A percentile compares a stretch with the other conserved stretches of the same genome.
phyloP scores from a whole-genome alignment of 2,113 vertebrate species.

The Rattus rattus region DNA sequence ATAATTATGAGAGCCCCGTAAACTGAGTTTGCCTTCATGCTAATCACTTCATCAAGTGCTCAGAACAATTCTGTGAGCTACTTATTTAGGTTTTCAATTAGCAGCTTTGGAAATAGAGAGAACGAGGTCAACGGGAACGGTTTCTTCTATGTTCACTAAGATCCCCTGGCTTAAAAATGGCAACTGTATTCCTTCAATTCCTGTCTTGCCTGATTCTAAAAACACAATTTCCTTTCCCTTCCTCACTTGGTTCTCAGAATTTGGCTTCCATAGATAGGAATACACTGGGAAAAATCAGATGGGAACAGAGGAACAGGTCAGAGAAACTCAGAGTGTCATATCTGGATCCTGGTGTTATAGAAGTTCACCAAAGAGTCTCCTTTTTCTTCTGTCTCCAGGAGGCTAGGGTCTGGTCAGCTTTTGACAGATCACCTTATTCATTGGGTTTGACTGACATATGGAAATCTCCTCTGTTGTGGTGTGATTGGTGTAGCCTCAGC shows the following conservation, averaged over 20 bases:
- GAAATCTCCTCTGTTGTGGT: background rate
- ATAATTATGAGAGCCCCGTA: background rate
- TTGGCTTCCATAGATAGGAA: background rate
- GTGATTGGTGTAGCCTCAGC: too few relatives aligned
- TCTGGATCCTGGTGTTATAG: background rate
- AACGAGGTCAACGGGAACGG: background rate
- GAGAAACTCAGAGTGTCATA: too few relatives aligned
- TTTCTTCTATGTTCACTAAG: background rate
- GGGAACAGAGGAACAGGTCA: rapidly evolving
- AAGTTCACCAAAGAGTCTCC: background rate
- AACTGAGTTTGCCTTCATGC: too few relatives aligned
- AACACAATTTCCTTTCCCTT: background rate
- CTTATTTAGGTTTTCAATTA: background rate
- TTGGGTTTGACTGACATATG: background rate
- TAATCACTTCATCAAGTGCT: background rate
- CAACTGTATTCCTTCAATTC: background rate
- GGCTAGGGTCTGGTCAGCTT: background rate
- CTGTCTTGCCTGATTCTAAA: background rate
- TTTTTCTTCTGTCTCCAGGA: background rate
- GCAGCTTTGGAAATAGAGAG: constrained; percentile 6
- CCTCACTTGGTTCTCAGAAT: background rate
- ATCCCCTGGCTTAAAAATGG: background rate
- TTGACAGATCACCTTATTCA: background rate
- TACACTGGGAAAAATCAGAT: background rate
- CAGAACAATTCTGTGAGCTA: background rate